phyloP scores from a whole-genome alignment of 2,888 invertebrate genomes.

The Pandemis corylana region DNA sequence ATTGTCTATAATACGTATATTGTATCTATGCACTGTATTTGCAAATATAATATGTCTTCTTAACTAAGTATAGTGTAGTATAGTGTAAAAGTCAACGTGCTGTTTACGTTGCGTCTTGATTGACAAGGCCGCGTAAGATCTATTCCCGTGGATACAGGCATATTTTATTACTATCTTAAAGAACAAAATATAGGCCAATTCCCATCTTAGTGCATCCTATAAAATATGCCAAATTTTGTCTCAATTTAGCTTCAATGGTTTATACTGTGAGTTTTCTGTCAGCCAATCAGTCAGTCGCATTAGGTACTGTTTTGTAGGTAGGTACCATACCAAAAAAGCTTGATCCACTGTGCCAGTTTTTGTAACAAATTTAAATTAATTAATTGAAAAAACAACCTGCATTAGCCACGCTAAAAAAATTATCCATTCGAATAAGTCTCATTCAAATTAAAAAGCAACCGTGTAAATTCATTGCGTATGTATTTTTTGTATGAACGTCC shows the following conservation, averaged over 20 bases:
- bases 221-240: too few species aligned
- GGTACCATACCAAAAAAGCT: too few species aligned
- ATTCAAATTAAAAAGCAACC: background rate
- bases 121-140: constrained; percentile 1
- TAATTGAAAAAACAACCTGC: too few species aligned
- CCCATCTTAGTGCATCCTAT: too few species aligned
- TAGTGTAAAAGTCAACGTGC: background rate
- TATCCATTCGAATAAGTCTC: background rate
- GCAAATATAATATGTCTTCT: background rate
- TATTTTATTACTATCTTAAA: background rate
- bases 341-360: too few species aligned
- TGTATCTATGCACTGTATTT: background rate
- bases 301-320: too few species aligned
- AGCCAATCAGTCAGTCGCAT: too few species aligned
- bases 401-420: too few species aligned
- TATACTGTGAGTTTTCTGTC: too few species aligned
- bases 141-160: background rate
- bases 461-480: background rate
- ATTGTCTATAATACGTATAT: background rate
- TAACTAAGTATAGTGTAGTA: background rate
- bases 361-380: too few species aligned
- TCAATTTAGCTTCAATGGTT: too few species aligned
- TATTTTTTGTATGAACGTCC: background rate
- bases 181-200: too few species aligned
- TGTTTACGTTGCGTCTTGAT: background rate